Base-by-base conservation (phyloP, 2,113 vertebrate species). In the Elanoides forficatus region DNA sequence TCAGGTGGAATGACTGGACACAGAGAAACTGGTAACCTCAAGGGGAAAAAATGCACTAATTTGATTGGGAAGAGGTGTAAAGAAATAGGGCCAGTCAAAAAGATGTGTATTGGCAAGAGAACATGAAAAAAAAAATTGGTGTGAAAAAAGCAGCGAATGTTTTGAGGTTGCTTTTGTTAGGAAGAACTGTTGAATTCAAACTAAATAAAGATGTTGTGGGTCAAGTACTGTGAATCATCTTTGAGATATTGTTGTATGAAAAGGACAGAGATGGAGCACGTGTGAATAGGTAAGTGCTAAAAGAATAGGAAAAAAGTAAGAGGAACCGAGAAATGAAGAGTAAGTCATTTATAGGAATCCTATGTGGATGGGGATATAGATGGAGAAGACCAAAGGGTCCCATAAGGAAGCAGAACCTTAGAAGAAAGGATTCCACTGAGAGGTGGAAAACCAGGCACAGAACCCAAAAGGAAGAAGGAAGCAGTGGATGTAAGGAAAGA, bases 111-210 rank as follows among this genome's bases (percentile, higher is more conserved):
- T 94, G 91, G 95, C 81, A 95, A 72, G 40, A 71, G 56, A 74
- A 87, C 12, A 59, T 53, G 48, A 36, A 5, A 30, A 17, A 71
- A 81, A 72, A 86, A 76, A 45, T 7, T 8, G 1, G 47, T 79
- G 84, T 75, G 86, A 85, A 89, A 90, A 92, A 95, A 83, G 15
- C 52, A 81, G 60, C n/a, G 72, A 80, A 68, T 93, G 43, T 93
- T 95, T 85, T 75, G 60, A 75, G 30, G 27, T 65, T 93, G 56
- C 65, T 79, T 93, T 92, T 1, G 0, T 73, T 88, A 42, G 21
- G n/a, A 93, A 90, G 62, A 84, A 81, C 76, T 87, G 47, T 29
- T 68, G 60, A 93, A 85, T 87, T 93, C 34, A 75, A 93, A 66
- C 63, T 66, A 95, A 92, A 89, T 58, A 47, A 91, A 91, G 87